Percentiles rank a stretch among this genome's conserved stretches.
phyloP scores from a whole-genome alignment of 2,113 vertebrate species.

The Hassar affinis region DNA sequence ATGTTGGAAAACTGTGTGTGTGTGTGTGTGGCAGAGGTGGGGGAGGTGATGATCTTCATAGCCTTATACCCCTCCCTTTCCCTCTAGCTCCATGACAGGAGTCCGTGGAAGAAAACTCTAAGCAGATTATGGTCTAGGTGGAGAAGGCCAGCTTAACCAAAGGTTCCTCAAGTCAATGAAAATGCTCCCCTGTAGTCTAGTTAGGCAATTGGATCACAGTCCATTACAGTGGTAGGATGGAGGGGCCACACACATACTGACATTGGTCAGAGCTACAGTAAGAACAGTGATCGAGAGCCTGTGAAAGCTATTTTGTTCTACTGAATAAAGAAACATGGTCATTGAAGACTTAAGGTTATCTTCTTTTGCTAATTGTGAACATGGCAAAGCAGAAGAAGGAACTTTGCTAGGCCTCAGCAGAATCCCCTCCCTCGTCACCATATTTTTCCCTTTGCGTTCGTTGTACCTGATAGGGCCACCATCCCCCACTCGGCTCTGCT shows the following conservation, averaged over 20 bases:
- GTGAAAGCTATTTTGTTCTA: not conserved
- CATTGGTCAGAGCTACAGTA: not conserved
- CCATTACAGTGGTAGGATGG: not conserved
- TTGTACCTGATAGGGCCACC: conserved; percentile 49
- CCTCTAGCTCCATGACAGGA: conserved; percentile 28
- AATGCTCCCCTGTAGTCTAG: conserved; percentile 37
- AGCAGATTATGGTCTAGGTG: conserved; percentile 46
- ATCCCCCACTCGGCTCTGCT: conserved; percentile 30
- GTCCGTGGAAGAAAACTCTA: conserved; percentile 35
- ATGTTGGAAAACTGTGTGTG: conserved; percentile 35
- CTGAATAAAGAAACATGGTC: not conserved
- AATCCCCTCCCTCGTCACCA: conserved; percentile 34
- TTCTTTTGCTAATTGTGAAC: not conserved
- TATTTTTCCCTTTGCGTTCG: conserved; percentile 30
- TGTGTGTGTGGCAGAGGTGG: conserved; percentile 27
- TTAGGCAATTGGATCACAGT: conserved; percentile 37
- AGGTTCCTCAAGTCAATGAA: conserved; percentile 48
- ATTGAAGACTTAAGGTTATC: not conserved
- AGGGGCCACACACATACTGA: conserved; percentile 6
- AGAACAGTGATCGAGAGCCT: not conserved
- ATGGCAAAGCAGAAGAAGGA: conserved; percentile 30
- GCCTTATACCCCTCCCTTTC: conserved; percentile 22
- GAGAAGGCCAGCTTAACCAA: conserved; percentile 34
- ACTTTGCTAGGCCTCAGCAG: conserved; percentile 28
- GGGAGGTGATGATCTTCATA: conserved; percentile 29